Evolutionary conservation across 64 coral and sea anemone genomes (phyloP).

Genomic region (Montipora sp.): DNA sequence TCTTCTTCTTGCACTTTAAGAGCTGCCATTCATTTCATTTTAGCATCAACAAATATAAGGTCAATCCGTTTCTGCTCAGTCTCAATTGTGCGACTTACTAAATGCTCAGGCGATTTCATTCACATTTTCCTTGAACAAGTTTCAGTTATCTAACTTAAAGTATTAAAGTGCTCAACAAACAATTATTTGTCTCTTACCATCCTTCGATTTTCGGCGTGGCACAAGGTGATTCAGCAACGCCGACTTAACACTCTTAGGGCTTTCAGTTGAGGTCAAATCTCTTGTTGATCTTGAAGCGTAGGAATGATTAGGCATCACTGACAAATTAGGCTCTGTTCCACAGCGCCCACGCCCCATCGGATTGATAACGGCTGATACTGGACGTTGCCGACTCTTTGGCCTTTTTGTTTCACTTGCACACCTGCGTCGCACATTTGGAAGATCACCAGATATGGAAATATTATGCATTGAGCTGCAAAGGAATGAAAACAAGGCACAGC

Average conservation of each 20-base stretch:
- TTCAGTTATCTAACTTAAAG: background rate
- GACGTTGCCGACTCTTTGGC: background rate
- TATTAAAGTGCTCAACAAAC: background rate
- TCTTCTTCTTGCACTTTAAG: too few species aligned
- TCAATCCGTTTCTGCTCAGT: too few species aligned
- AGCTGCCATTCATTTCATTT: too few species aligned
- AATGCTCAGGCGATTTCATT: too few species aligned
- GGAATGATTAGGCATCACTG: background rate
- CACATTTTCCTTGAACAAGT: too few species aligned
- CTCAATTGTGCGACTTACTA: too few species aligned
- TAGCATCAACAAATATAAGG: too few species aligned
- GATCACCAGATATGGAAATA: background rate
- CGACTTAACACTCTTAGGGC: slow-evolving; percentile 17
- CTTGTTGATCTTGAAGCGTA: slow-evolving; percentile 1
- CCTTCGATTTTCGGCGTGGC: slow-evolving; percentile 36
- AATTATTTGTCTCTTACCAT: background rate
- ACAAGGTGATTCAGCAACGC: slow-evolving; percentile 49
- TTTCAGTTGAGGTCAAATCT: slow-evolving; percentile 10
- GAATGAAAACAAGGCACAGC: background rate
- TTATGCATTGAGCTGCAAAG: slow-evolving; percentile 8
- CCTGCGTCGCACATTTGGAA: background rate
- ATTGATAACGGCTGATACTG: slow-evolving; percentile 27
- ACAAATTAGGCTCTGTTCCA: slow-evolving; percentile 33
- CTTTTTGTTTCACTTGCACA: slow-evolving; percentile 50
- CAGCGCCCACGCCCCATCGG: slow-evolving; percentile 42